phyloP scores from a whole-genome alignment of 2,797 vertebrate genomes.

The Halcyon leucocephala region DNA sequence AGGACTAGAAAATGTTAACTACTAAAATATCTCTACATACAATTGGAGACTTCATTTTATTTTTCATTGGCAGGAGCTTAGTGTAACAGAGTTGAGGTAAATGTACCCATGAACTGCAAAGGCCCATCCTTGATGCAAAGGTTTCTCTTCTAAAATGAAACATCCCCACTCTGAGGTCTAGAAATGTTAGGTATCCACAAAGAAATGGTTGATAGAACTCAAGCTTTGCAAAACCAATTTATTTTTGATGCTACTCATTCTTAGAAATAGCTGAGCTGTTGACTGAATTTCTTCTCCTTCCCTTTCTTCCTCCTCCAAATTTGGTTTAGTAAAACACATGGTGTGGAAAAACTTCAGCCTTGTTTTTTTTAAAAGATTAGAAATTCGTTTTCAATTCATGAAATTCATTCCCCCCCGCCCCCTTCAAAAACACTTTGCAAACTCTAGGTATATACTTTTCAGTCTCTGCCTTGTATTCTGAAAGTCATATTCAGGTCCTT shows the following conservation, averaged over 20 bases:
- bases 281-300: background rate
- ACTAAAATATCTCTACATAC: background rate
- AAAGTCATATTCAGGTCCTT: background rate
- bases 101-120: background rate
- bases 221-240: background rate
- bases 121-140: background rate
- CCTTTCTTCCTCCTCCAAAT: background rate
- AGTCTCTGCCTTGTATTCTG: background rate
- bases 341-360: background rate
- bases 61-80: background rate
- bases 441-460: background rate
- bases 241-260: background rate
- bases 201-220: background rate
- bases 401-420: too few species aligned
- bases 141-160: background rate
- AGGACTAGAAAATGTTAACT: background rate
- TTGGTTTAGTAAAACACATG: background rate
- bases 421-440: background rate
- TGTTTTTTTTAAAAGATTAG: background rate
- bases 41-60: background rate
- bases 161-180: background rate
- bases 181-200: background rate
- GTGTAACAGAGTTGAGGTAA: background rate
- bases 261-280: background rate
- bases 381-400: background rate